A percentile compares a stretch with the other conserved stretches of the same genome.
These are phyloP conservation scores for Drosophila trichaetosa DNA, from an alignment of 2,888 invertebrate genomes.

Conservation along the genomic window DNA sequence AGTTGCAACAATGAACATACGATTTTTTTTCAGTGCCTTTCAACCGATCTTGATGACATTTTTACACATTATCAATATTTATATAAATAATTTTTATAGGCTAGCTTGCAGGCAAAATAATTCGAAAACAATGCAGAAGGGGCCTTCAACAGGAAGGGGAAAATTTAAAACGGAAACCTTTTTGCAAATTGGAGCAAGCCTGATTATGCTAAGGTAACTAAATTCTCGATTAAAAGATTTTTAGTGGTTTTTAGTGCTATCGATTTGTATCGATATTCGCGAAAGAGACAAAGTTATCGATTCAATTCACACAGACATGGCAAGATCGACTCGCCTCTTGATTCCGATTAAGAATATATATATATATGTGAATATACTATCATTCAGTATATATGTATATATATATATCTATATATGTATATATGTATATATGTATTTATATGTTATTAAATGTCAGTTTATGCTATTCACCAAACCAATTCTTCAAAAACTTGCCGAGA, in stretches of 20 bases:
- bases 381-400: too few species aligned
- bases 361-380: neutral
- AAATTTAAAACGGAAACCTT: neutral
- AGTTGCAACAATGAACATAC: neutral
- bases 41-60: neutral
- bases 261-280: neutral
- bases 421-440: too few species aligned
- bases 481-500: too few species aligned
- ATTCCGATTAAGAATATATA: neutral
- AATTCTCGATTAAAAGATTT: neutral
- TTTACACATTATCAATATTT: neutral
- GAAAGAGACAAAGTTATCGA: neutral
- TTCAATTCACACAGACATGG: neutral
- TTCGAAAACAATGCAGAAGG: too few species aligned
- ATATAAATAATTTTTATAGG: neutral
- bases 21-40: neutral
- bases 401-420: too few species aligned
- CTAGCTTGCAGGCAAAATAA: neutral
- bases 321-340: neutral
- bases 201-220: neutral
- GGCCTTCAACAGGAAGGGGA: too few species aligned
- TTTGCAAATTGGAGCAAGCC: neutral
- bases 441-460: too few species aligned
- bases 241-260: neutral
- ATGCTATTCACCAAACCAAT: too few species aligned